These are phyloP conservation scores for Sebastes vulpes DNA, from an alignment of 2,797 vertebrate species.

Conservation along the genomic window DNA sequence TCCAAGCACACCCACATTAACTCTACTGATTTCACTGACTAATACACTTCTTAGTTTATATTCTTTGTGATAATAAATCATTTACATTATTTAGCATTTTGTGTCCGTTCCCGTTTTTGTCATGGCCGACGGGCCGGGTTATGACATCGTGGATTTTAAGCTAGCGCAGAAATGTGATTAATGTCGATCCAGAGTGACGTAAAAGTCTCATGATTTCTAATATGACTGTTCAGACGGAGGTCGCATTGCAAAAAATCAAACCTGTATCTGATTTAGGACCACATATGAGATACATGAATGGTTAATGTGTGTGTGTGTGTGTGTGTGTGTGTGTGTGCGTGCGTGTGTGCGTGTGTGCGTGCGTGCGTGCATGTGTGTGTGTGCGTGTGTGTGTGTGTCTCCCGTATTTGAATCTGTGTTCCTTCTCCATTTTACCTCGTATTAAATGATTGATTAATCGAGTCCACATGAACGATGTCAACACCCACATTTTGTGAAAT, in stretches of 20 bases:
- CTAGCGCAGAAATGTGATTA: background rate
- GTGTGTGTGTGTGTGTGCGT: background rate
- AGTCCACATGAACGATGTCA: conserved; percentile 65
- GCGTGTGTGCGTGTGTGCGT: background rate
- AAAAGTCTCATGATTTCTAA: background rate
- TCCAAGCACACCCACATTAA: too few species aligned
- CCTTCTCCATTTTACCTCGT: conserved; percentile 42
- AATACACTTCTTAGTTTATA: background rate
- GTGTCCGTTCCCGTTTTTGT: too few species aligned
- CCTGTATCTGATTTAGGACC: background rate
- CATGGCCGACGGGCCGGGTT: rapidly evolving
- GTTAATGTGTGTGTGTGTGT: background rate
- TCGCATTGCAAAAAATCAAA: background rate
- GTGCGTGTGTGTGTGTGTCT: background rate
- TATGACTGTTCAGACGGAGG: background rate
- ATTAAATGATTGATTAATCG: conserved; percentile 74
- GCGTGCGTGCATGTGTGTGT: background rate
- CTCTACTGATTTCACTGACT: too few species aligned
- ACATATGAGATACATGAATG: background rate
- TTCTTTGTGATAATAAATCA: too few species aligned
- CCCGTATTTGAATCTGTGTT: conserved; percentile 6
- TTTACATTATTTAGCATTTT: too few species aligned
- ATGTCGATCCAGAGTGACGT: background rate
- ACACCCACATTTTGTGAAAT: conserved; percentile 63
- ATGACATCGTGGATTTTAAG: too few species aligned